Percentiles rank a stretch among this genome's conserved stretches.
These are phyloP conservation scores for Coelinius sp. DNA, from an alignment of 2,888 invertebrate genomes.

Conservation along the genomic window DNA sequence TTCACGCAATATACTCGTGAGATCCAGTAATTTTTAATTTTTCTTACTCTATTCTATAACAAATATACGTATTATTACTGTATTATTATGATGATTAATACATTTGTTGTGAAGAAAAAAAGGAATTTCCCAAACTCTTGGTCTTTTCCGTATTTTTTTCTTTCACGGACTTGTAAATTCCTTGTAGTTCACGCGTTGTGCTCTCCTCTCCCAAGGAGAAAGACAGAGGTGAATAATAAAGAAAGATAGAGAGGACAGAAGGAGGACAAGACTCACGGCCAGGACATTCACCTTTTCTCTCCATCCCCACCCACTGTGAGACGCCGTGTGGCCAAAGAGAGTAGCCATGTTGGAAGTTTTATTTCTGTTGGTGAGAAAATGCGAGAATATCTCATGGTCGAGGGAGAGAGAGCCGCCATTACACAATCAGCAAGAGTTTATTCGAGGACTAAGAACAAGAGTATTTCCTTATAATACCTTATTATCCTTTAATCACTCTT, in stretches of 20 bases:
- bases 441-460: slow-evolving; percentile 42
- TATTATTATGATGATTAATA: slow-evolving; percentile 15
- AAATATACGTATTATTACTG: neutral
- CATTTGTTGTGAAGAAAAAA: neutral
- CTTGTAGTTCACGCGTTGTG: neutral
- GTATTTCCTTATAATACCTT: too few species aligned
- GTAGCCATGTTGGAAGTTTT: slow-evolving; percentile 47
- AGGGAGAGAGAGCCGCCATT: slow-evolving; percentile 59
- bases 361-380: slow-evolving; percentile 34
- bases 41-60: slow-evolving; percentile 1
- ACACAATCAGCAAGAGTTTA: slow-evolving; percentile 61
- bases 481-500: too few species aligned
- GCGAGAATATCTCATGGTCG: slow-evolving; percentile 32
- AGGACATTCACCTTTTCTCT: slow-evolving; percentile 37
- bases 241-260: slow-evolving; percentile 28
- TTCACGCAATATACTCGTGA: neutral
- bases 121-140: neutral
- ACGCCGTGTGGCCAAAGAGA: slow-evolving; percentile 43
- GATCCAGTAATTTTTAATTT: slow-evolving; percentile 1
- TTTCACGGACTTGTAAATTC: slow-evolving; percentile 17
- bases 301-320: too few species aligned
- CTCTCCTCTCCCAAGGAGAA: neutral
- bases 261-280: slow-evolving; percentile 35
- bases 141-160: slow-evolving; percentile 9
- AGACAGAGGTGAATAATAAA: slow-evolving; percentile 22